Evolutionary conservation across 2,888 invertebrate species (phyloP).

Genomic region (Polylopha cassiicola): DNA sequence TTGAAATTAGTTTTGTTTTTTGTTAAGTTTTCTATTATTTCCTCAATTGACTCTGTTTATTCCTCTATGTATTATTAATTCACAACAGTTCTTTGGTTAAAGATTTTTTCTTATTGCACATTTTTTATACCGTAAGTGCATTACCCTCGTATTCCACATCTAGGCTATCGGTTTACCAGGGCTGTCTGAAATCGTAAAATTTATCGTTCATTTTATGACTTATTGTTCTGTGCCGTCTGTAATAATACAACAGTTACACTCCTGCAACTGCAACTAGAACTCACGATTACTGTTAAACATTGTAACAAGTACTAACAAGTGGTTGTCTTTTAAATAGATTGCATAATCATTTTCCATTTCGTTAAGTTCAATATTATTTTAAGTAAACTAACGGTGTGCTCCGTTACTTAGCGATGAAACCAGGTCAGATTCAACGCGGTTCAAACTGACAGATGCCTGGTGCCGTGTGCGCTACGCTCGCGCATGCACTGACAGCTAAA

Average conservation of each 20-base stretch:
- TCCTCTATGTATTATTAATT: not conserved
- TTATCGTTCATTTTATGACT: conserved; percentile 64
- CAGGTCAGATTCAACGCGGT: conserved; percentile 11
- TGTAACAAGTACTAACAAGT: conserved; percentile 40
- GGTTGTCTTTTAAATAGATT: conserved; percentile 25
- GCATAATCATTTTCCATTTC: conserved; percentile 15
- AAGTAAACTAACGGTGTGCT: conserved; percentile 12
- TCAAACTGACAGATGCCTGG: conserved; percentile 12
- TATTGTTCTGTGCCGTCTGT: conserved; percentile 54
- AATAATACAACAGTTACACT: conserved; percentile 38
- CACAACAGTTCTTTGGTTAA: not conserved
- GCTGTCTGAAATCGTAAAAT: conserved; percentile 53
- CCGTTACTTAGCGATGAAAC: conserved; percentile 17
- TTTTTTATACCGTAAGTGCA: conserved; percentile 2
- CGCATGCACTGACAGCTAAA: conserved; percentile 5
- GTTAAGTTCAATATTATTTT: conserved; percentile 12
- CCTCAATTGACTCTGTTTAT: not conserved
- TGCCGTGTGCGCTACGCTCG: conserved; percentile 15
- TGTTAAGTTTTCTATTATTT: not conserved
- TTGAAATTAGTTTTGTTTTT: no score
- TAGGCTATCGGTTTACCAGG: conserved; percentile 64
- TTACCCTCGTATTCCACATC: conserved; percentile 32
- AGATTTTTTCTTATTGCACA: not conserved
- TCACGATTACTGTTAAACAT: conserved; percentile 19
- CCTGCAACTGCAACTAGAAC: conserved; percentile 27